A percentile compares a stretch with the other conserved stretches of the same genome.
phyloP scores from a whole-genome alignment of 1,140 invertebrate genomes.

The Drosophila cardini region DNA sequence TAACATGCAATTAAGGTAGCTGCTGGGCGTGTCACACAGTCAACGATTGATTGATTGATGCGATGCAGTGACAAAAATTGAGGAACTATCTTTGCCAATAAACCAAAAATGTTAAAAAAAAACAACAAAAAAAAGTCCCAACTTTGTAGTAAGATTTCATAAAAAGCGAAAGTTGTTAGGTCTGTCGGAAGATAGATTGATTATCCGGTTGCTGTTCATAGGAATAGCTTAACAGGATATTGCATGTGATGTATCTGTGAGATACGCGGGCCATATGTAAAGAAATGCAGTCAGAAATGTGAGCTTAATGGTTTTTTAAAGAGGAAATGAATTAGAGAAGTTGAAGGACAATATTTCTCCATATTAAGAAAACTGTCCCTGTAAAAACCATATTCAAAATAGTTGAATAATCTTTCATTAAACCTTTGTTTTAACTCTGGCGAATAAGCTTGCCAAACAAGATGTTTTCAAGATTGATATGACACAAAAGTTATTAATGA shows the following conservation, averaged over 20 bases:
- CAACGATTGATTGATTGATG: constrained; percentile 34
- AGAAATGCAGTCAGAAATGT: no score
- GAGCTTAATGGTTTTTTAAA: no score
- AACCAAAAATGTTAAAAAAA: not conserved
- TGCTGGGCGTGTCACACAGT: constrained; percentile 8
- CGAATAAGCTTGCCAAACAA: not conserved
- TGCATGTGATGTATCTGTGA: not conserved
- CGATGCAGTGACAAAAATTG: constrained; percentile 28
- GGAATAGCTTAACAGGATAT: not conserved
- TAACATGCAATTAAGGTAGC: constrained; percentile 43
- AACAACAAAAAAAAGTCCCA: not conserved
- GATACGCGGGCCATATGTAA: not conserved
- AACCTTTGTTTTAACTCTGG: not conserved
- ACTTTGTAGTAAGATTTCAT: constrained; percentile 16
- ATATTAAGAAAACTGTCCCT: no score
- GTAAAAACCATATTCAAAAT: no score
- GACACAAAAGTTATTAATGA: constrained; percentile 13
- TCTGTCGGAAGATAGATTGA: constrained; percentile 4
- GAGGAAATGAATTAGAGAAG: no score
- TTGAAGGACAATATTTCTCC: no score
- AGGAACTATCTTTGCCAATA: constrained; percentile 22
- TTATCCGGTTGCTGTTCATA: not conserved
- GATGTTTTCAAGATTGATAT: constrained; percentile 7
- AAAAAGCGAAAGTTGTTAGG: constrained; percentile 31
- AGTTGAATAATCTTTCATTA: not conserved